Conservation (phyloP, 2,113 vertebrate species). For the Zapornia atra region DNA sequence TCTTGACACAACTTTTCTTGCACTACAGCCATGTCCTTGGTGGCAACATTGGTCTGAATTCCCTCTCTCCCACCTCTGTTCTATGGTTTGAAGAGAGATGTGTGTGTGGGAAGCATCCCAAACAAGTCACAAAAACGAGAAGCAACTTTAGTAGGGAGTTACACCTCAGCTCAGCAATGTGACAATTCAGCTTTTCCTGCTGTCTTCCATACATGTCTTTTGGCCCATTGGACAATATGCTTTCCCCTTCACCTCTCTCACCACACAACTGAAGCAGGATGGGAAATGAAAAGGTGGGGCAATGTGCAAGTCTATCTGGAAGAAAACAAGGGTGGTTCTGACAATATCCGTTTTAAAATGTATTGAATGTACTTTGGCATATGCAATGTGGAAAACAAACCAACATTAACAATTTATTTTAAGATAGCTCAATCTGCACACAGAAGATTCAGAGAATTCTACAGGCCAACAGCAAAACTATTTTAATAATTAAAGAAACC, state of each 20-base stretch:
- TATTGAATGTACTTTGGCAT: not conserved
- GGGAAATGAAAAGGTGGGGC: not conserved
- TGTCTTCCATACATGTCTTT: not conserved
- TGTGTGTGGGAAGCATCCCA: not conserved
- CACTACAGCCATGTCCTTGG: not conserved
- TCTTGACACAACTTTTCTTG: not conserved
- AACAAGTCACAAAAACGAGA: not conserved
- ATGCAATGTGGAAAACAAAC: not conserved
- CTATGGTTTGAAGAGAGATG: not conserved
- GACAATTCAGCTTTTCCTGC: not conserved
- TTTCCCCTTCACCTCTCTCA: not conserved
- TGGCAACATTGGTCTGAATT: not conserved
- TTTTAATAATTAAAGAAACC: not conserved
- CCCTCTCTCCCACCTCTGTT: not conserved
- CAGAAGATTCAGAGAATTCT: not conserved
- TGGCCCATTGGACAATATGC: not conserved
- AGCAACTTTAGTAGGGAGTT: not conserved
- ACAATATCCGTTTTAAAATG: not conserved
- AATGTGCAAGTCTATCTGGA: not conserved
- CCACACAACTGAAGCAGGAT: accelerated
- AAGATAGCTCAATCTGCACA: not conserved
- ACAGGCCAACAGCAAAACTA: not conserved
- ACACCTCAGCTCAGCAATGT: not conserved
- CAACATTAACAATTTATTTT: not conserved
- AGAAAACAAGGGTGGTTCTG: not conserved